Evolutionary conservation across 2,888 invertebrate species (phyloP).

Genomic region (Brachyptera putata): DNA sequence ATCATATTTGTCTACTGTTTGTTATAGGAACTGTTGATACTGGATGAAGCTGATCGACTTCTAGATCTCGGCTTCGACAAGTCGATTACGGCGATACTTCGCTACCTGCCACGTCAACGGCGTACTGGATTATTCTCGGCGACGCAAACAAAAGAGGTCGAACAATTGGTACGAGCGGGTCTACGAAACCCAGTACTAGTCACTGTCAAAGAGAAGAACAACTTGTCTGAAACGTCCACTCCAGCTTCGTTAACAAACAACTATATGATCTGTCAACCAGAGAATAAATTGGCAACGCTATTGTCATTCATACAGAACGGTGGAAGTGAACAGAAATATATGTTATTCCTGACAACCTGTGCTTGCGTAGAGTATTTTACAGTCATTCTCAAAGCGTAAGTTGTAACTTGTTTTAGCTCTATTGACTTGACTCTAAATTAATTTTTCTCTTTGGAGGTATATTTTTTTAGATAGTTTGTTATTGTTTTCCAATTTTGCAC

Average conservation of each 20-base stretch:
- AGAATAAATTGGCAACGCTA: slow-evolving; percentile 76
- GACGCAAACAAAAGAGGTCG: slow-evolving; percentile 92
- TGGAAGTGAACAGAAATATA: slow-evolving; percentile 57
- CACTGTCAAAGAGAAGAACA: slow-evolving; percentile 75
- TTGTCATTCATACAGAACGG: slow-evolving; percentile 69
- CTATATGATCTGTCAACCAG: slow-evolving; percentile 71
- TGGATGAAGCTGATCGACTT: slow-evolving; percentile 96
- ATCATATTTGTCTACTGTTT: too few species aligned
- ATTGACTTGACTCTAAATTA: too few species aligned
- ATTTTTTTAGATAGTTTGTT: not conserved
- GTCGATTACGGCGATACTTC: slow-evolving; percentile 81
- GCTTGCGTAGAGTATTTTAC: slow-evolving; percentile 94
- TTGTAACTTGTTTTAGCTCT: not conserved
- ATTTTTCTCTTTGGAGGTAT: too few species aligned
- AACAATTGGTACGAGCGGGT: slow-evolving; percentile 88
- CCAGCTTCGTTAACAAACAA: slow-evolving; percentile 58
- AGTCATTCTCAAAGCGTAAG: slow-evolving; percentile 42
- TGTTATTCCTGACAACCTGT: slow-evolving; percentile 92
- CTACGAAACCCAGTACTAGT: slow-evolving; percentile 89
- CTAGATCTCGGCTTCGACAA: slow-evolving; percentile 88
- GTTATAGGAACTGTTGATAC: slow-evolving; percentile 75
- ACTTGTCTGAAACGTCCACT: slow-evolving; percentile 38
- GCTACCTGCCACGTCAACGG: slow-evolving; percentile 86
- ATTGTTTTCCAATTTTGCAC: not conserved
- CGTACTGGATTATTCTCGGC: slow-evolving; percentile 98